These are phyloP conservation scores for Prenolepis imparis DNA, from an alignment of 2,888 invertebrate genomes.

Conservation along the genomic window DNA sequence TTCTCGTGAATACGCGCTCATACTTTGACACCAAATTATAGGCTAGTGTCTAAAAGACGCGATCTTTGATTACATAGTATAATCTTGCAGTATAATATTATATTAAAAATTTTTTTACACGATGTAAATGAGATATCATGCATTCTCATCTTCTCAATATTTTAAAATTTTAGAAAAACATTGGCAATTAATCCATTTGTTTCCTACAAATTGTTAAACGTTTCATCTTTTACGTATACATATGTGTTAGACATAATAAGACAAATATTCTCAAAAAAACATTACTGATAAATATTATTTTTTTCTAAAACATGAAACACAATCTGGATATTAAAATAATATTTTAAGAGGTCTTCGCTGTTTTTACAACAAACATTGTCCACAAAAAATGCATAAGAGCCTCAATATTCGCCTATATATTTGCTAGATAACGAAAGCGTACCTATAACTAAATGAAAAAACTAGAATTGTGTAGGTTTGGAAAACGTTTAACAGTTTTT, in stretches of 20 bases:
- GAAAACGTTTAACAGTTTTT: constrained; percentile 23
- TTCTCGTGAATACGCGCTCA: not conserved
- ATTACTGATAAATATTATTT: not conserved
- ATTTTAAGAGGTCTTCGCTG: not conserved
- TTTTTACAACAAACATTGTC: not conserved
- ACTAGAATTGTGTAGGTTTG: not conserved
- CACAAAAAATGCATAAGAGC: not conserved
- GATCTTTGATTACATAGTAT: too few species aligned
- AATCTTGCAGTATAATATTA: not conserved
- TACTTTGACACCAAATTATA: not conserved
- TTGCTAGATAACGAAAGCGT: not conserved
- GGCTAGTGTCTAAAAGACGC: not conserved
- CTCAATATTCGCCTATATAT: not conserved
- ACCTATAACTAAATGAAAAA: not conserved
- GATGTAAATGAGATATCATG: not conserved
- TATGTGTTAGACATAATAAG: not conserved
- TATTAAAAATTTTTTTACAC: not conserved
- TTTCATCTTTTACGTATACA: not conserved
- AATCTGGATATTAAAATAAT: not conserved
- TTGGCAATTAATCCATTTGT: not conserved
- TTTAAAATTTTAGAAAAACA: not conserved
- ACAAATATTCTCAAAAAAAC: not conserved
- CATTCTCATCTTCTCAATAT: not conserved
- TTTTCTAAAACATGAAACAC: not conserved
- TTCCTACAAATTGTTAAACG: not conserved